Evolutionary conservation across 2,888 invertebrate genomes (phyloP), one percentile per base, ranked within the genome.

Genomic region (Sesia apiformis): DNA sequence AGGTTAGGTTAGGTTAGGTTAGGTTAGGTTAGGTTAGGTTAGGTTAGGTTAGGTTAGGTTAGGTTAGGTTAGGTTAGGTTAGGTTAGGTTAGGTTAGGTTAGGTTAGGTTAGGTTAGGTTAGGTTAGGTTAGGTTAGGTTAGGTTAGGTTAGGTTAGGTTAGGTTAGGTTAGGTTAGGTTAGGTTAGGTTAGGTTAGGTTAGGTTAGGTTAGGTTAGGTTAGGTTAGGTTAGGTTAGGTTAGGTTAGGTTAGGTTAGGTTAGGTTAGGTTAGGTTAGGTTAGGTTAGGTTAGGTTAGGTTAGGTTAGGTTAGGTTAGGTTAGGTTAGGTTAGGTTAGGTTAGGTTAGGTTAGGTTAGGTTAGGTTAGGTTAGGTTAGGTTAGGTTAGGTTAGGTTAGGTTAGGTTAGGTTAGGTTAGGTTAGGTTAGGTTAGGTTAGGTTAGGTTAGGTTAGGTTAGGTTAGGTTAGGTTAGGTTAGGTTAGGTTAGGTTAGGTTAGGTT

Each of bases 21-120:
- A 52, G 55, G 55, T 55, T 52, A 55, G 55, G 56, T 56, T 52
- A 52, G 55, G 55, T 55, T 52, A 55, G 55, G 55, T 55, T 52
- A 52, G 55, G 55, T 55, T 52, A 55, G 55, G 55, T 55, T 52
- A 52, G 55, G 55, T 55, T 52, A 55, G 55, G 55, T 55, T 52
- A 52, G 55, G 55, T 55, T 52, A 55, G 55, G 55, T 55, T 52
- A 52, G 55, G 55, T 55, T 52, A 55, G 55, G 55, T 55, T 52
- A 52, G 55, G 55, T 55, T 52, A 55, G 55, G 55, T 55, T 52
- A 52, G 55, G 56, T 56, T 52, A 55, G 55, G 55, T 55, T 52
- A 52, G 55, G 55, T 55, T 52, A 55, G 55, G 55, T 52, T 39
- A 39, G 51, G 51, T 51, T 39, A 51, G 51, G 51, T 51, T 39